Base-by-base conservation (phyloP, 1,140 invertebrate species). In the Lerema accius region DNA sequence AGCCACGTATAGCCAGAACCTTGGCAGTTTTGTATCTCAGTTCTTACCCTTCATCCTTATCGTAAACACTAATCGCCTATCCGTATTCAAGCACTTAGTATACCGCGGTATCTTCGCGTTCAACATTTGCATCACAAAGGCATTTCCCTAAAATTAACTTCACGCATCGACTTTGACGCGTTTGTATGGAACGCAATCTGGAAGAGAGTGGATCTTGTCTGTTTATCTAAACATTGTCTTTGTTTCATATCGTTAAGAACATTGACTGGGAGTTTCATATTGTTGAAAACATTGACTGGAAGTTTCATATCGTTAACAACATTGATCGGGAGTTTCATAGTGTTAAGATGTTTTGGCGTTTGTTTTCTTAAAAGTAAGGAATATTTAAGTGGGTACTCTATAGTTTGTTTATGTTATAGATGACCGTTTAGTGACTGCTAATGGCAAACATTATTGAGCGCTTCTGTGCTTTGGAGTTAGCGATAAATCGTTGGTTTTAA, bases 71-170 rank as follows among this genome's bases (percentile, higher is more conserved):
- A 28, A 26, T 26, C 51, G 23, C 13, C 6, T 39, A 42, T 55
- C 39, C 26, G 5, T 28, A 43, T 55, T 55, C 39, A 53, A 53
- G 37, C 51, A 40, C 51, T 42, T 43, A 42, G 15, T 43, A 0
- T 56, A 45, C 23, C 40, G 40, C 10, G 17, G 19, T 15, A 13
- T 5, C n/a, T n/a, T n/a, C n/a, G 40, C 16, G 19, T 17, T 11
- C 39, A 5, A 19, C 4, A 56, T 43, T 56, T 56, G 53, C 53
- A 56, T 56, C 9, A 45, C 53, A 56, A 45, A 56, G 53, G 13
- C 53, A 23, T 32, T 40, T 40, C 9, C 53, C 42, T 39, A 56
- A 56, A 56, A 56, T 56, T 56, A 56, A 42, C 53, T 43, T 45
- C 53, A 56, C 37, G 39, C 53, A 43, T 56, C 11, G 28, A 26